Evolutionary conservation across 2,888 invertebrate species (phyloP), one percentile per base, ranked within the genome.

Genomic region (Argyresthia albistria): DNA sequence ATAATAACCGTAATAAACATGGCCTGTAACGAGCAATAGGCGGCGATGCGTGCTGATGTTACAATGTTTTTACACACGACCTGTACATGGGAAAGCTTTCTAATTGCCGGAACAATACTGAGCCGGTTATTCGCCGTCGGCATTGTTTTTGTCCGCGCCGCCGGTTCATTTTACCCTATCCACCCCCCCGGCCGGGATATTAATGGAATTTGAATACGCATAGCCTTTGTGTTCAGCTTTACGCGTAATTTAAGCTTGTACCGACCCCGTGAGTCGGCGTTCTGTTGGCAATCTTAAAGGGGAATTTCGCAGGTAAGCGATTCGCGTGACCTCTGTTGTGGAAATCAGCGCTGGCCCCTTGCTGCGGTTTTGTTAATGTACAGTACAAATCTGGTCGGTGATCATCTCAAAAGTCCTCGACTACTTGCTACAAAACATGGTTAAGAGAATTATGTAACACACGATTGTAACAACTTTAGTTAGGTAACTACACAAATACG

Each of bases 71-170:
- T 86, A 87, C 84, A 86, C 86, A 82, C 82, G 83, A 70, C 80
- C 80, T 78, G 81, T 86, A 86, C 86, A 86, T 82, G 86, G 86
- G 83, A 88, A 88, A 87, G 84, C 88, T 87, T 86, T 87, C 88
- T 88, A 87, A 87, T 87, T 88, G 88, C 83, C 84, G 86, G 83
- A 86, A 87, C 87, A 88, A 87, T 86, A 84, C 84, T 81, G 84
- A 84, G 82, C 86, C 79, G 83, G 86, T 84, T 86, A 84, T 87
- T 82, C 80, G 86, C 86, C 82, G 76, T 76, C 80, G 84, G 83
- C 86, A 86, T 87, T 87, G 86, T 87, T 87, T 87, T 87, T 84
- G 86, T 84, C 86, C 84, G 78, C 70, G 25, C 25, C 25, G 77
- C 80, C 75, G 83, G 86, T 83, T 87, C 83, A 84, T 83, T 84